Evolutionary conservation across 2,113 vertebrate species (phyloP), one percentile per base, ranked within the genome.

Genomic region (Onychostoma macrolepis): DNA sequence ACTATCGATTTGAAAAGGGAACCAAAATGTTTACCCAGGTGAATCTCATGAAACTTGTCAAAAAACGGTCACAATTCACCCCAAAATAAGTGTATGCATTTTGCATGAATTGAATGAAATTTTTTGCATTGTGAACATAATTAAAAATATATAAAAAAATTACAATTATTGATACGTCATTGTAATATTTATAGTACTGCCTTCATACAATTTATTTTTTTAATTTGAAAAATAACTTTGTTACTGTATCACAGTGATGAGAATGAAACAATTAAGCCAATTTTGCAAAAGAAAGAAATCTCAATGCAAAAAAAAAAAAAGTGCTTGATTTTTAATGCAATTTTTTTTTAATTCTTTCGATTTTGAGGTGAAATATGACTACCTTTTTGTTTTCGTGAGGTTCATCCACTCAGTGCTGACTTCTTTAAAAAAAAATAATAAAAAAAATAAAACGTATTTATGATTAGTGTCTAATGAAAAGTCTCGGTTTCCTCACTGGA

Each of bases 11-110:
- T 30, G 61, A 86, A 85, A 74, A 71, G 67, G 65, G 71, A 71
- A 67, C 43, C 43, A 89, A 74, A 80, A 33, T 71, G 58, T 86
- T 83, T 86, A 86, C 63, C 38, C 17, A 9, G 63, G 13, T 43
- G 28, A 50, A 69, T 48, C 61, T 21, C 41, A 30, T 45, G n/a
- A 83, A 63, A 10, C 38, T 8, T 53, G n/a, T 17, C 24, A 50
- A 26, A 50, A 36, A 33, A 21, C 3, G 1, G 69, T 72, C 69
- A 72, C 21, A 72, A 41, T 78, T 78, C 45, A 78, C 28, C 75
- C 43, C 45, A 78, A 50, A 48, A 6, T 28, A 17, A 77, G 12
- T 4, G 30, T 71, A 5, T n/a, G 10, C 41, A 21, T 24, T 24
- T 72, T 0, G 9, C 71, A 74, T 50, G 2, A 77, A 38, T 72